Base-by-base conservation (phyloP, 2,113 vertebrate genomes). In the Erythrocercus mccallii region DNA sequence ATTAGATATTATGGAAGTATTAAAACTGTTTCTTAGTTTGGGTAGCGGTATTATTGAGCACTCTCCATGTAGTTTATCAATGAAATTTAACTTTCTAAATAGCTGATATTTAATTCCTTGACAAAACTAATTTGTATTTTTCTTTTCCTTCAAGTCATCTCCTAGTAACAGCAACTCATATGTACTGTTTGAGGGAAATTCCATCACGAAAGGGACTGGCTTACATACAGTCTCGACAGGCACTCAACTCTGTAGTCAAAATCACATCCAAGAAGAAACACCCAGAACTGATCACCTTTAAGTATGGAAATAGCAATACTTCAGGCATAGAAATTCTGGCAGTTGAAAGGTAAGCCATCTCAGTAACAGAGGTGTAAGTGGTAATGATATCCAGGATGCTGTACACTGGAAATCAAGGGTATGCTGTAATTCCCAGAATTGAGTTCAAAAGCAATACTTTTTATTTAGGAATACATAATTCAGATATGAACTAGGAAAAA, bases 231-330 rank as follows among this genome's bases (percentile, higher is more conserved):
- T 99, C 99, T 95, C 98, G 99, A 72, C 99, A 99, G 93, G 99
- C 99, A 12, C 97, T 99, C 65, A 99, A 98, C 97, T 99, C 99
- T 4, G 99, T 99, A 91, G 99, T 99, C 94, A 99, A 99, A 98
- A 99, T 99, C 96, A 99, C 99, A 27, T 99, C 99, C 51, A 99
- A 99, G 97, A 99, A 99, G 98, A 99, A 99, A 95, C 99, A 99
- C 92, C 99, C 99, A 1, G 99, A 99, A 92, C 98, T 99, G 58
- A 99, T 99, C 95, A 99, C 99, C 1, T 99, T 99, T 98, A 99
- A 99, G 96, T 99, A 99, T 45, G 99, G 99, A 97, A 99, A 97
- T 96, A 99, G 99, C 98, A 99, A 98, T 97, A 96, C 98, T 65
- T 97, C 99, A 18, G 99, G 99, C 72, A 99, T 99, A 97, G 99